Evolutionary conservation across 37 sponge, comb jelly and placozoan species (phyloP).

Genomic region (Bolinopsis microptera): DNA sequence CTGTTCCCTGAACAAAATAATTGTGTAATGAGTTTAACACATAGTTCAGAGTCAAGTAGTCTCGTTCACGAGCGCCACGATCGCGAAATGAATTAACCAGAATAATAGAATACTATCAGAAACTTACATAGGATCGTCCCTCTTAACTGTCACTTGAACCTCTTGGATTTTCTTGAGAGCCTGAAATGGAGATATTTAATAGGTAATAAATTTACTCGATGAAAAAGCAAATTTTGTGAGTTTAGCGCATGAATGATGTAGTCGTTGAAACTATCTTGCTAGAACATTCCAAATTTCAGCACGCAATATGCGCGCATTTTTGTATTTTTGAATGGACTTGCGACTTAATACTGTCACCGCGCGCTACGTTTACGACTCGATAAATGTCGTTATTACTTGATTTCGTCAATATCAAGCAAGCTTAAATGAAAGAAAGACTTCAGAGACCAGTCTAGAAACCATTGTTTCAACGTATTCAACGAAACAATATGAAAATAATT

Average conservation of each 20-base stretch:
- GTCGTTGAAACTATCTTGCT: background rate
- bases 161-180: slow-evolving; percentile 78
- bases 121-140: slow-evolving; percentile 80
- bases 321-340: background rate
- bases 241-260: no score
- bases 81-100: no score
- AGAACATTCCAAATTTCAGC: background rate
- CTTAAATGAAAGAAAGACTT: no score
- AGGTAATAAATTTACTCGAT: background rate
- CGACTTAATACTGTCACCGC: background rate
- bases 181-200: slow-evolving; percentile 6
- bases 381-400: background rate
- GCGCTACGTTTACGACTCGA: background rate
- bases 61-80: no score
- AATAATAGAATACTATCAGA: no score
- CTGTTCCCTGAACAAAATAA: slow-evolving; percentile 76
- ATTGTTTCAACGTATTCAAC: no score
- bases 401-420: background rate
- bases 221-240: no score
- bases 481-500: no score
- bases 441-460: no score
- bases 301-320: background rate
- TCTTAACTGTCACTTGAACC: slow-evolving; percentile 86
- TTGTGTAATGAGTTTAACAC: no score
- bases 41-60: no score